A percentile compares a stretch with the other conserved stretches of the same genome.
Conservation (phyloP, 2,888 invertebrate species). For the Volucella bombylans region DNA sequence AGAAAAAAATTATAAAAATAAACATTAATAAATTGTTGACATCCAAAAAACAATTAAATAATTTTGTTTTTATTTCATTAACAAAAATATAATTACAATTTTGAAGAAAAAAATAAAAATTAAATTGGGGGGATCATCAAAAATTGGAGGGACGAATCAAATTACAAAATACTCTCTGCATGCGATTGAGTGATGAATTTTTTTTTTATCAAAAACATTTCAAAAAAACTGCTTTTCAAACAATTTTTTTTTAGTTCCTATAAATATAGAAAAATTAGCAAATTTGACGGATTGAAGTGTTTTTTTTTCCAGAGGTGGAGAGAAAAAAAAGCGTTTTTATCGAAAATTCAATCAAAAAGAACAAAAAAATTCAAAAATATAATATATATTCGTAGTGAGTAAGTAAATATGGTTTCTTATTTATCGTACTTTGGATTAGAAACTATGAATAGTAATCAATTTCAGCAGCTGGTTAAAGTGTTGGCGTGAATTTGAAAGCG, state of each 20-base stretch:
- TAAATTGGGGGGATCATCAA: constrained; percentile 19
- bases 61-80: constrained; percentile 33
- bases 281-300: constrained; percentile 17
- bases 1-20: constrained; percentile 25
- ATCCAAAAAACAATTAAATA: constrained; percentile 25
- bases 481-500: constrained; percentile 59
- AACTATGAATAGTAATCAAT: constrained; percentile 36
- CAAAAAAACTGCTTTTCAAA: constrained; percentile 27
- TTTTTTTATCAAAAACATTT: constrained; percentile 34
- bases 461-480: constrained; percentile 68
- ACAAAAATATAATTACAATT: constrained; percentile 61
- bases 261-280: constrained; percentile 67
- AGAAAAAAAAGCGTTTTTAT: constrained; percentile 1
- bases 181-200: constrained; percentile 60
- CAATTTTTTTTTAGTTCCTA: constrained; percentile 64
- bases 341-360: constrained; percentile 32
- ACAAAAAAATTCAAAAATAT: constrained; percentile 8
- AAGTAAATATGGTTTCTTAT: constrained; percentile 25
- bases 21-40: constrained; percentile 20
- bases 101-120: constrained; percentile 43
- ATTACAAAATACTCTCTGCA: constrained; percentile 69
- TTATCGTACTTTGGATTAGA: constrained; percentile 36
- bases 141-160: constrained; percentile 37
- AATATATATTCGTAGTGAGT: neutral
- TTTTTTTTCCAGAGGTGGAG: constrained; percentile 1